A percentile compares a stretch with the other conserved stretches of the same genome.
Conservation (phyloP, 2,888 invertebrate genomes). For the Tineola bisselliella region DNA sequence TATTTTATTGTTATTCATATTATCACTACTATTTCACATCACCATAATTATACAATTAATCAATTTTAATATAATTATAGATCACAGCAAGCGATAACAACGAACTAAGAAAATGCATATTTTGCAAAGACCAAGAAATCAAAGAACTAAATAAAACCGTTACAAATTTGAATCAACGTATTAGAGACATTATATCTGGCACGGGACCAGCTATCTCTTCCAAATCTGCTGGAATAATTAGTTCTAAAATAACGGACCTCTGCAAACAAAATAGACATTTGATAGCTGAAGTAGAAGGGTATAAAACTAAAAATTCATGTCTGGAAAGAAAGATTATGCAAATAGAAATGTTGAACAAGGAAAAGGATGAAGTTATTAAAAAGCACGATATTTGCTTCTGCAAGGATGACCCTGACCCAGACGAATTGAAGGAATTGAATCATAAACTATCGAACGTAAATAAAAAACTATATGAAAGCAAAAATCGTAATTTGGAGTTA, state of each 20-base stretch:
- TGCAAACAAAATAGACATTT: constrained; percentile 74
- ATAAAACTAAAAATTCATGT: constrained; percentile 67
- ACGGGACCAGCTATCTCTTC: constrained; percentile 54
- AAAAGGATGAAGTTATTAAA: constrained; percentile 31
- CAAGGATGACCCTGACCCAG: constrained; percentile 56
- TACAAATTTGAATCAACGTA: constrained; percentile 46
- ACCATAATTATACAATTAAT: not conserved
- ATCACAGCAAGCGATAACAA: constrained; percentile 66
- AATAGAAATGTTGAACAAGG: constrained; percentile 44
- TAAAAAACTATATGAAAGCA: constrained; percentile 74
- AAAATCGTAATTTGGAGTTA: constrained; percentile 74
- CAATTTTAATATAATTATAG: constrained; percentile 32
- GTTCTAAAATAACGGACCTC: constrained; percentile 73
- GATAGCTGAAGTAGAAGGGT: constrained; percentile 68
- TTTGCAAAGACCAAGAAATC: constrained; percentile 53
- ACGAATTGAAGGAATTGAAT: constrained; percentile 68
- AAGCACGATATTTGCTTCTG: constrained; percentile 31
- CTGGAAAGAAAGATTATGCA: constrained; percentile 61
- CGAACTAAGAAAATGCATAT: constrained; percentile 58
- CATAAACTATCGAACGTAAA: constrained; percentile 69
- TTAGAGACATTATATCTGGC: constrained; percentile 61
- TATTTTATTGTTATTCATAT: too few species aligned
- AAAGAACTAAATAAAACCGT: constrained; percentile 51
- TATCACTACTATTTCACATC: too few species aligned
- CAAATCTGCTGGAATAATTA: constrained; percentile 64